A percentile compares a stretch with the other conserved stretches of the same genome.
Evolutionary conservation across 35 echinoderm and acorn worm species (phyloP).

Genomic region (Lytechinus variegatus): DNA sequence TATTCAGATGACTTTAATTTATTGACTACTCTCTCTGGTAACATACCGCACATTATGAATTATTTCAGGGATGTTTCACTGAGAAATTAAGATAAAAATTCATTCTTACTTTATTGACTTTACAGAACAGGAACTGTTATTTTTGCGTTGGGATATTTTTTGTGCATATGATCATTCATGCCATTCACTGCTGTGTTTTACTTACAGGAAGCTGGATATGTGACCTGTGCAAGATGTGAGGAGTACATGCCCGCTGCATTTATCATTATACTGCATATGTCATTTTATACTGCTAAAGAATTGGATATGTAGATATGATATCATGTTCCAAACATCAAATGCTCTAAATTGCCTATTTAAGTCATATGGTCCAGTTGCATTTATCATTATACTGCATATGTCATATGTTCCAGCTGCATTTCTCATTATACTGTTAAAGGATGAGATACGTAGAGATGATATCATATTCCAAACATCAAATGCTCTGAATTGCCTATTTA

Average conservation of each 20-base stretch:
- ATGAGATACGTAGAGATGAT: neutral
- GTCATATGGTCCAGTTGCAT: neutral
- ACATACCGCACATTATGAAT: too few species aligned
- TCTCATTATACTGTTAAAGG: neutral
- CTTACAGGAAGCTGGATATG: conserved; percentile 95
- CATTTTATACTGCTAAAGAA: too few species aligned
- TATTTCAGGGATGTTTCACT: too few species aligned
- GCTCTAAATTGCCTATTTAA: too few species aligned
- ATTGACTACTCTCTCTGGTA: too few species aligned
- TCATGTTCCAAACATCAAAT: too few species aligned
- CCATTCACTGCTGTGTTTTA: neutral
- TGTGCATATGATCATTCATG: neutral
- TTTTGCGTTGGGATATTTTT: neutral
- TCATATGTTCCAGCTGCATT: neutral
- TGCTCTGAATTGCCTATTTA: too few species aligned
- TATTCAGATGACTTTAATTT: too few species aligned
- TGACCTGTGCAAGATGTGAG: conserved; percentile 84
- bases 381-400: neutral
- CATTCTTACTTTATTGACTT: too few species aligned
- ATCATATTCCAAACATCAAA: too few species aligned
- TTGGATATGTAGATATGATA: neutral
- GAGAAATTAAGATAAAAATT: too few species aligned
- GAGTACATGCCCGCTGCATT: neutral
- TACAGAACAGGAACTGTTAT: too few species aligned
- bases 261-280: neutral